A percentile compares a stretch with the other conserved stretches of the same genome.
Conservation (phyloP, 1,140 invertebrate genomes). For the Aleiodes sp. region DNA sequence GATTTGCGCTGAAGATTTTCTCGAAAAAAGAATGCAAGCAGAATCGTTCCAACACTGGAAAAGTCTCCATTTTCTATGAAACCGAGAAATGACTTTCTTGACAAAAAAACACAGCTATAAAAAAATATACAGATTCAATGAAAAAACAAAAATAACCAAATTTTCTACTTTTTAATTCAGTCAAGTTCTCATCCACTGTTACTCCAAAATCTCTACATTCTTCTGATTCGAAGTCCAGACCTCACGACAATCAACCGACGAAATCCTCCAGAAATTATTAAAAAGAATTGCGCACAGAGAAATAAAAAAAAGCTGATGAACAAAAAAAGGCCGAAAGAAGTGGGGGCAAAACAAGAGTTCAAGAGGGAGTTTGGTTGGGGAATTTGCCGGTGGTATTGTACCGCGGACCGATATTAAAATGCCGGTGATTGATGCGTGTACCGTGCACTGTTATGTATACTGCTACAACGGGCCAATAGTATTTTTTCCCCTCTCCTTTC, state of each 20-base stretch:
- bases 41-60: too few relatives aligned
- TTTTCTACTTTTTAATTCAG: too few relatives aligned
- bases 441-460: slow-evolving; percentile 51
- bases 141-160: too few relatives aligned
- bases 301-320: neutral
- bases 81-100: too few relatives aligned
- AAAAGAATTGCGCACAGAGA: neutral
- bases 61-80: too few relatives aligned
- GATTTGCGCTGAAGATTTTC: too few relatives aligned
- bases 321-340: slow-evolving; percentile 7
- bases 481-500: slow-evolving; percentile 13
- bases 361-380: slow-evolving; percentile 33
- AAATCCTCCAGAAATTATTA: neutral
- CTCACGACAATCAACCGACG: too few relatives aligned
- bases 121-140: too few relatives aligned
- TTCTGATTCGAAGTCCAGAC: neutral
- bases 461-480: slow-evolving; percentile 17
- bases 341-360: slow-evolving; percentile 15
- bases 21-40: too few relatives aligned
- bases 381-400: slow-evolving; percentile 59
- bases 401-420: slow-evolving; percentile 65
- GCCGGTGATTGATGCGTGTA: slow-evolving; percentile 66
- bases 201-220: neutral
- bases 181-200: too few relatives aligned
- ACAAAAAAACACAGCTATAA: too few relatives aligned